These are phyloP conservation scores for Merops nubicus DNA, from an alignment of 2,113 vertebrate genomes.

Conservation along the genomic window DNA sequence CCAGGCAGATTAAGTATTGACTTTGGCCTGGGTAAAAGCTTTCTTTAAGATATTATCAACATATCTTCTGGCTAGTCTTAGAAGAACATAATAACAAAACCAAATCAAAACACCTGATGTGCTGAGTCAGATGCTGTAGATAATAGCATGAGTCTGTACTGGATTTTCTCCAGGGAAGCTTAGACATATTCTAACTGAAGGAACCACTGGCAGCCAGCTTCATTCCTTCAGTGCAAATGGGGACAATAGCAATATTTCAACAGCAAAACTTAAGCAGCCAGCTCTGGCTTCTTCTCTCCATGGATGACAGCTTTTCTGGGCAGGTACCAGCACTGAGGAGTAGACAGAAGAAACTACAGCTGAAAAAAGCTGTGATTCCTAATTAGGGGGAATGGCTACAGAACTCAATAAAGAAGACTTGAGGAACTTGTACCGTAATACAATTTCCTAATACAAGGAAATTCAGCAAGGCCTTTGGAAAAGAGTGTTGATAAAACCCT, in stretches of 20 bases:
- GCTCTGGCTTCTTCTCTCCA: neutral
- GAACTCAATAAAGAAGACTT: neutral
- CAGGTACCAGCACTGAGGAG: neutral
- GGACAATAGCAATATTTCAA: neutral
- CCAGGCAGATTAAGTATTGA: neutral
- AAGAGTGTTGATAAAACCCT: neutral
- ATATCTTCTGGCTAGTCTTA: neutral
- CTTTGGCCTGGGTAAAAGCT: neutral
- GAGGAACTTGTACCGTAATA: neutral
- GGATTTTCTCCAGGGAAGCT: neutral
- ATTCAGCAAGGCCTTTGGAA: neutral
- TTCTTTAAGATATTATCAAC: neutral
- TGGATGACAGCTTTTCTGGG: neutral
- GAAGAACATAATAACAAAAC: conserved; percentile 6
- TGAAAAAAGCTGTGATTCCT: neutral
- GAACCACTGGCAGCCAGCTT: neutral
- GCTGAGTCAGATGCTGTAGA: neutral
- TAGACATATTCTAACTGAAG: neutral
- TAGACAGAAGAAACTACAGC: neutral
- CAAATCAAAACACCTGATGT: conserved; percentile 10
- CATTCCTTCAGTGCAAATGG: neutral
- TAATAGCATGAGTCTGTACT: neutral
- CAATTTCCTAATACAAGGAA: neutral
- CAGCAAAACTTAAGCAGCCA: neutral
- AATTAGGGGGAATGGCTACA: neutral